Base-by-base conservation (phyloP, 1,140 invertebrate genomes). In the Listronotus bonariensis region DNA sequence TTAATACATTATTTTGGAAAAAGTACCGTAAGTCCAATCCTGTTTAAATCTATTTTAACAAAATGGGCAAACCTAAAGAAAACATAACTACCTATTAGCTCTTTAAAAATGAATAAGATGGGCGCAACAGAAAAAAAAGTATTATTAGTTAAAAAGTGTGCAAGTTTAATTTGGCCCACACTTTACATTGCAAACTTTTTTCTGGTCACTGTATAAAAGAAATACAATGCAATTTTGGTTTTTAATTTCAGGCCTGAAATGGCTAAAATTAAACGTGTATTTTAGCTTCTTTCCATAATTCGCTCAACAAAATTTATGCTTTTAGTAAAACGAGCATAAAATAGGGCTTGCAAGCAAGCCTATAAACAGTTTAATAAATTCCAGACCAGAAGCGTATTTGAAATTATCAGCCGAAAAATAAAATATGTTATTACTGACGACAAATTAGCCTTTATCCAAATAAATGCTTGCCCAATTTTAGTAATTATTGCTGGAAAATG, bases 221-320 rank as follows among this genome's bases (percentile, higher is more conserved):
- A 54, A 38, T 36, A 18, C 14, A 36, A 18, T 40, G 32, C 36
- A 15, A 15, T 58, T 58, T 58, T 58, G 45, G 31, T 32, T 48
- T 58, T 58, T 58, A 58, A 58, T 58, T 48, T 58, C 56, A 58
- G 34, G 15, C 45, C 34, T 32, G 56, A 48, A 48, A 6, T 49
- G 32, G 46, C 48, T 36, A 48, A 57, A 46, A 58, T 58, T 46
- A 45, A 34, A 58, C 48, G 43, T 58, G 34, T 58, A 45, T 57
- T 57, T 57, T 57, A 57, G 56, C 56, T 58, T 34, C 56, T 58
- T 58, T 58, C 56, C 45, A 58, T 58, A 58, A 58, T 58, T 58
- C 56, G 56, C 34, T 58, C 40, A 49, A 38, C 42, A 31, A 46
- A 58, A 58, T 58, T 58, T 58, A 58, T 58, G 56, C 45, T 15